Conservation (phyloP, 2,113 vertebrate species). For the Eonycteris spelaea region DNA sequence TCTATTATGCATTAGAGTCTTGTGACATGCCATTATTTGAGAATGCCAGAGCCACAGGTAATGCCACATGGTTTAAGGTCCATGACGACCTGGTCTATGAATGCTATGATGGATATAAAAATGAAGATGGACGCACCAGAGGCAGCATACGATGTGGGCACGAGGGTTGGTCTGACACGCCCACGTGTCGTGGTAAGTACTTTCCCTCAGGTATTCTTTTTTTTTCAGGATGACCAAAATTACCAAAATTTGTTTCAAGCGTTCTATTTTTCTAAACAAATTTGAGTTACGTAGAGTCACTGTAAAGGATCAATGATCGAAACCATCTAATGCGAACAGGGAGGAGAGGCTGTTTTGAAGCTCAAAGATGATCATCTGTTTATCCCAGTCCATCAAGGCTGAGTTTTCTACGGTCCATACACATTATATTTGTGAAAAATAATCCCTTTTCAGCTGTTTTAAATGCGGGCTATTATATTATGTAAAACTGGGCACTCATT, state of each 20-base stretch:
- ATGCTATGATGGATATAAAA: not conserved
- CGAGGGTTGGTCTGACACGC: conserved; percentile 48
- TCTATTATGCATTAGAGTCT: conserved; percentile 56
- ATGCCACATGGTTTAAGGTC: not conserved
- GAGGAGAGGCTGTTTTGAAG: too few species aligned
- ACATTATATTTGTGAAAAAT: too few species aligned
- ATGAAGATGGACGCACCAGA: rapidly evolving
- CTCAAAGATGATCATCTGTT: too few species aligned
- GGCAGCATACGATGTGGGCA: not conserved
- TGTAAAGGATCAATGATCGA: too few species aligned
- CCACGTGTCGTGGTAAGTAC: not conserved
- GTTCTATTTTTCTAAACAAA: not conserved
- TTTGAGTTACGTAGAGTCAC: not conserved
- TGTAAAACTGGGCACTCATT: too few species aligned
- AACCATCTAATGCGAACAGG: too few species aligned
- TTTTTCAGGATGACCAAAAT: not conserved
- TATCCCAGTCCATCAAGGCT: too few species aligned
- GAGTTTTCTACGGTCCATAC: too few species aligned
- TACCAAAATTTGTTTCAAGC: not conserved
- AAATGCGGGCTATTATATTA: too few species aligned
- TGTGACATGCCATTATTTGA: conserved; percentile 3
- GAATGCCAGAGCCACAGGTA: not conserved
- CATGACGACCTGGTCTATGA: not conserved
- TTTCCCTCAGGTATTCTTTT: too few species aligned
- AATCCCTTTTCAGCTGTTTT: too few species aligned